phyloP scores from a whole-genome alignment of 2,797 vertebrate genomes.

The Taeniopygia guttata region DNA sequence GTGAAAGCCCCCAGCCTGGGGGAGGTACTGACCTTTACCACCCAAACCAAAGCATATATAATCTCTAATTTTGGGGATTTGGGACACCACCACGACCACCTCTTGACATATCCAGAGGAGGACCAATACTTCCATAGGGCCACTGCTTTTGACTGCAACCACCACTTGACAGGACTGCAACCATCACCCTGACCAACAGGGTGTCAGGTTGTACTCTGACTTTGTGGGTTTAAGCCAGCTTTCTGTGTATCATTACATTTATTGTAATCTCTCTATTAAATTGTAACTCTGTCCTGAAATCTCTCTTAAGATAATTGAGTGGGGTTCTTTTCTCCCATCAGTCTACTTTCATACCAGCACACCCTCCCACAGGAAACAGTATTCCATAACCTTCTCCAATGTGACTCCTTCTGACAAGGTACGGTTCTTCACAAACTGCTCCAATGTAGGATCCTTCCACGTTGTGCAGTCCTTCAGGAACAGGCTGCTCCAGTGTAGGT shows the following conservation, averaged over 20 bases:
- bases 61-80: not conserved
- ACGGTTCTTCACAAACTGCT: not conserved
- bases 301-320: not conserved
- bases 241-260: not conserved
- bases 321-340: not conserved
- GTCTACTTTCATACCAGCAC: not conserved
- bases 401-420: not conserved
- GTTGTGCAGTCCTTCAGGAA: not conserved
- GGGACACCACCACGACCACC: not conserved
- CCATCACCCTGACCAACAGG: not conserved
- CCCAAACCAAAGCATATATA: not conserved
- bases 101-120: not conserved
- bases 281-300: not conserved
- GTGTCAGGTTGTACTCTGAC: not conserved
- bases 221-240: not conserved
- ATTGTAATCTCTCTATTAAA: not conserved
- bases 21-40: not conserved
- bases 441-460: not conserved
- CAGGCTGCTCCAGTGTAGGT: not conserved
- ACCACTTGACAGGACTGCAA: not conserved
- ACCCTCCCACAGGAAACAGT: not conserved
- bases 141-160: not conserved
- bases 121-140: not conserved
- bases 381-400: not conserved
- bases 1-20: not conserved